phyloP scores from a whole-genome alignment of 2,888 invertebrate species.

The Ischnura elegans region DNA sequence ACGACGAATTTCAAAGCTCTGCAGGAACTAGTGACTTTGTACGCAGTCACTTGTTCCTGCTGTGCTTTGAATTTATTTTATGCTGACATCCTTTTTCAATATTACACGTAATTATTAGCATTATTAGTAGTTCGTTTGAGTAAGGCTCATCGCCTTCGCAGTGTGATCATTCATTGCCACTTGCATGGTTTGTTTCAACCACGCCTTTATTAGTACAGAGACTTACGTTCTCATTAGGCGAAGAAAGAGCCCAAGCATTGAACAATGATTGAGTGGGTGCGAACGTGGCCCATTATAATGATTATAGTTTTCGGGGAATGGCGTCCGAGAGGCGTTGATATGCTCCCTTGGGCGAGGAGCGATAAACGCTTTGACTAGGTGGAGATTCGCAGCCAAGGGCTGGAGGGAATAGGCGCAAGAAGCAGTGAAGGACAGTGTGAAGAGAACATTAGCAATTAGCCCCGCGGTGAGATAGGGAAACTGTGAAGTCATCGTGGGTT shows the following conservation, averaged over 20 bases:
- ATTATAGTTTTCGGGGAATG: not conserved
- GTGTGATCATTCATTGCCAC: not conserved
- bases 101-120: not conserved
- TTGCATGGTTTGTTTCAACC: not conserved
- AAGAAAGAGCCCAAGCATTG: not conserved
- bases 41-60: no score
- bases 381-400: no score
- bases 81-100: no score
- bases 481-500: not conserved
- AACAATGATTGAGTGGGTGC: not conserved
- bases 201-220: not conserved
- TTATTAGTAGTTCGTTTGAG: not conserved
- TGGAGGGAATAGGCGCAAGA: not conserved
- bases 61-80: no score
- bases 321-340: not conserved
- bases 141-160: not conserved
- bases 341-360: not conserved
- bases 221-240: not conserved
- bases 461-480: not conserved
- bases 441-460: not conserved
- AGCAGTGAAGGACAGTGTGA: not conserved
- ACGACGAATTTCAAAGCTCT: no score
- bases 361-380: no score
- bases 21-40: no score
- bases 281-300: not conserved